Percentiles rank a stretch among this genome's conserved stretches.
These are phyloP conservation scores for Druon quercuslanigerum DNA, from an alignment of 1,140 invertebrate species.

Conservation along the genomic window DNA sequence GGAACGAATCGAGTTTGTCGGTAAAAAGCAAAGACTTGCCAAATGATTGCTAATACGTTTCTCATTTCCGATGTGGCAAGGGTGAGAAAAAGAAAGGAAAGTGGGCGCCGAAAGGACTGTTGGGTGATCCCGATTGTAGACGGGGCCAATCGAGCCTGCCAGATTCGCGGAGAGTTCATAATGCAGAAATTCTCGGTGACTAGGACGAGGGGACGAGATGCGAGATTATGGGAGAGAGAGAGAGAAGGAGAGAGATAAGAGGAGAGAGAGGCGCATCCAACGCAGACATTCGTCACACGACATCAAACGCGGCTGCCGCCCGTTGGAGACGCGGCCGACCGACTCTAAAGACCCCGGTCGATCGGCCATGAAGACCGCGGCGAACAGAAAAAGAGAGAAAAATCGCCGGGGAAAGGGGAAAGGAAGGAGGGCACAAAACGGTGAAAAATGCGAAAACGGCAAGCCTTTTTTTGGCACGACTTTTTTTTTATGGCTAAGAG, in stretches of 20 bases:
- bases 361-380: conserved; percentile 68
- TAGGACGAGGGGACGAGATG: conserved; percentile 23
- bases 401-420: conserved; percentile 20
- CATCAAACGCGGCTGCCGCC: conserved; percentile 72
- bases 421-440: neutral
- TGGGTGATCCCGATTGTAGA: conserved; percentile 21
- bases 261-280: conserved; percentile 60
- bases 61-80: conserved; percentile 21
- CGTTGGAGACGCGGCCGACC: conserved; percentile 67
- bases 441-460: conserved; percentile 20
- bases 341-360: conserved; percentile 70
- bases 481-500: neutral
- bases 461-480: neutral
- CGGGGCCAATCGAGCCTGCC: neutral
- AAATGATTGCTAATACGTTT: conserved; percentile 28
- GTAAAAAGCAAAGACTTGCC: conserved; percentile 27
- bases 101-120: conserved; percentile 13
- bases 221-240: conserved; percentile 22
- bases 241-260: conserved; percentile 43
- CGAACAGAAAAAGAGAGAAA: conserved; percentile 55
- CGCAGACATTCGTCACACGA: conserved; percentile 74
- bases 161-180: conserved; percentile 28
- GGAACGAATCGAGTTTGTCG: neutral
- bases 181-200: conserved; percentile 29
- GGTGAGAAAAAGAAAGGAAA: conserved; percentile 19